Conservation (phyloP, 2,888 invertebrate genomes). For the Schizotus pectinicornis region DNA sequence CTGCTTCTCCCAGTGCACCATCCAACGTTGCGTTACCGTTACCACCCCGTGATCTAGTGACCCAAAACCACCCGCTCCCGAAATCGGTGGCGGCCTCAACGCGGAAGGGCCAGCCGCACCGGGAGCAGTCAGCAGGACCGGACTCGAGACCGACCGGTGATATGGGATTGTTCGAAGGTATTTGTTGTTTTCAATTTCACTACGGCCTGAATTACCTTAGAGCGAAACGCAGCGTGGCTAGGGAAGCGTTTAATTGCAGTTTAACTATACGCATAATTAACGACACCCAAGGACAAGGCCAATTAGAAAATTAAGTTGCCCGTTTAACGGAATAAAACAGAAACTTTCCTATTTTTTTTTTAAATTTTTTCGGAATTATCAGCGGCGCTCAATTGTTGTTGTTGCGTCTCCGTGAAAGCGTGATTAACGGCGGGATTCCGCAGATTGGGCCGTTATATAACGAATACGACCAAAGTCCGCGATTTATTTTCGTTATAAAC, state of each 20-base stretch:
- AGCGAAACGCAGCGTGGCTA: slow-evolving; percentile 8
- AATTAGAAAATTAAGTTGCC: slow-evolving; percentile 16
- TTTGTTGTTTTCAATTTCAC: slow-evolving; percentile 26
- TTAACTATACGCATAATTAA: slow-evolving; percentile 18
- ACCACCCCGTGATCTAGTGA: slow-evolving; percentile 21
- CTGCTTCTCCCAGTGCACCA: slow-evolving; percentile 3
- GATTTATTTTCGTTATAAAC: slow-evolving; percentile 17
- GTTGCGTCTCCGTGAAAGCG: not conserved
- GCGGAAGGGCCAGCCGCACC: not conserved
- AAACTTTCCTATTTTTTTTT: not conserved
- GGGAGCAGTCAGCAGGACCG: no score
- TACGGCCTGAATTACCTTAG: not conserved
- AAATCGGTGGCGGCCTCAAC: not conserved
- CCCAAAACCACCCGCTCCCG: slow-evolving; percentile 4
- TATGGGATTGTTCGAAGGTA: slow-evolving; percentile 55
- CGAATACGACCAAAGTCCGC: slow-evolving; percentile 17
- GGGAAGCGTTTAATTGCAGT: slow-evolving; percentile 23
- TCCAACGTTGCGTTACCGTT: not conserved
- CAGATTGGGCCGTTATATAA: slow-evolving; percentile 19
- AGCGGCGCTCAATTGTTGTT: no score
- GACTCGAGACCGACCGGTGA: slow-evolving; percentile 29
- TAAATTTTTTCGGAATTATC: no score
- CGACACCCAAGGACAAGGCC: slow-evolving; percentile 23
- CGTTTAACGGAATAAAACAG: slow-evolving; percentile 18
- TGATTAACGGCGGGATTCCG: slow-evolving; percentile 21